Evolutionary conservation across 2,797 vertebrate species (phyloP).

Genomic region (Lutjanus campechanus): DNA sequence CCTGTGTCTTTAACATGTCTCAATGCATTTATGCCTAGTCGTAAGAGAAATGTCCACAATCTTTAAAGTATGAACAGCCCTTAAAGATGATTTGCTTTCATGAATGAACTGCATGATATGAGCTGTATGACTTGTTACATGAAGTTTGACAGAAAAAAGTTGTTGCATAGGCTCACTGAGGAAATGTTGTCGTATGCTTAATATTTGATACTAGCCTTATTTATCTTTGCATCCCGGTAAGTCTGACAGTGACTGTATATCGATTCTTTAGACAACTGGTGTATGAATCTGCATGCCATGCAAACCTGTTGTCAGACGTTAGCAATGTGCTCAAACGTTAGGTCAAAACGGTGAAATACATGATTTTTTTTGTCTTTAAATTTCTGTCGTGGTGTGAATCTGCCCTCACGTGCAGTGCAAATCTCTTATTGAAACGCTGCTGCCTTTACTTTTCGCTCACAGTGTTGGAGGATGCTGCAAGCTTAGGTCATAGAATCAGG

Average conservation of each 20-base stretch:
- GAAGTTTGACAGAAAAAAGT: constrained; percentile 47
- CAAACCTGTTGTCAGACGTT: constrained; percentile 68
- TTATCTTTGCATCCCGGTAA: constrained; percentile 72
- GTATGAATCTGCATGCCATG: constrained; percentile 82
- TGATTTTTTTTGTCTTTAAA: constrained; percentile 16
- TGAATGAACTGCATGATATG: constrained; percentile 83
- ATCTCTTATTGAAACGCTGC: constrained; percentile 89
- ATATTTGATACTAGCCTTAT: constrained; percentile 58
- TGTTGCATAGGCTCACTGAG: constrained; percentile 60
- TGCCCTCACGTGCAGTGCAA: constrained; percentile 82
- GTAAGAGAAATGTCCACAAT: constrained; percentile 65
- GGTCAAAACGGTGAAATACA: constrained; percentile 48
- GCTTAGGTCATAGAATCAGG: constrained; percentile 99
- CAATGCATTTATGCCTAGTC: constrained; percentile 71
- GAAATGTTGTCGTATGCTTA: constrained; percentile 67
- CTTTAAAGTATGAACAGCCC: constrained; percentile 52
- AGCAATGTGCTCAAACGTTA: constrained; percentile 68
- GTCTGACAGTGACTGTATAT: constrained; percentile 67
- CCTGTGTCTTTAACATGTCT: constrained; percentile 76
- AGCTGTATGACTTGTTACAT: constrained; percentile 65
- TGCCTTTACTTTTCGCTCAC: constrained; percentile 99
- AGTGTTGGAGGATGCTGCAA: constrained; percentile 99
- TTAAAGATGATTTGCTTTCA: constrained; percentile 60
- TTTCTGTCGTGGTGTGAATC: constrained; percentile 83
- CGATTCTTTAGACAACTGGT: constrained; percentile 65